Conservation (phyloP, 2,113 vertebrate genomes). For the Pimephales promelas region DNA sequence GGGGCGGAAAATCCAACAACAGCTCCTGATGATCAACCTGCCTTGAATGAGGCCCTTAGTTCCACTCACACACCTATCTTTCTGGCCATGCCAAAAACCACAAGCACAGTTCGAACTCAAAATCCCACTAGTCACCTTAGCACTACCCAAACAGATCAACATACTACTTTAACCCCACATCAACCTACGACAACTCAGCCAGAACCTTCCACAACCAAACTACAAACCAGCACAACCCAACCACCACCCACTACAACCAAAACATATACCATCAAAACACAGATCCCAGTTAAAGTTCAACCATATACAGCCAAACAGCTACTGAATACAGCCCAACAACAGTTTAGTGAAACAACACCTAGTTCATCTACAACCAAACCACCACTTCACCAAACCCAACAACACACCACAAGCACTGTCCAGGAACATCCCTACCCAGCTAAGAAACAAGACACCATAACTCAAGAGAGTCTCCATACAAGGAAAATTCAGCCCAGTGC, state of each 20-base stretch:
- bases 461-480: neutral
- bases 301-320: slow-evolving; percentile 19
- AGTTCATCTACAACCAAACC: neutral
- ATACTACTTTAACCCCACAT: neutral
- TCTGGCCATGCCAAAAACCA: slow-evolving; percentile 11
- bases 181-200: neutral
- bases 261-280: neutral
- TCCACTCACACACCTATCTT: slow-evolving; percentile 22
- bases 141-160: neutral
- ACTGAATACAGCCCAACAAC: slow-evolving; percentile 9
- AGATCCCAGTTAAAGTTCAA: neutral
- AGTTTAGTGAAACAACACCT: slow-evolving; percentile 1
- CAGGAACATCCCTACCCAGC: slow-evolving; percentile 28
- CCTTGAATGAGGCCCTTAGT: slow-evolving; percentile 28
- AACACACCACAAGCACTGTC: slow-evolving; percentile 29
- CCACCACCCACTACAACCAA: neutral
- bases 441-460: slow-evolving; percentile 21
- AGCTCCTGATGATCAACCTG: slow-evolving; percentile 39
- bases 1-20: slow-evolving; percentile 33
- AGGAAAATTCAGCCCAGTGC: slow-evolving; percentile 37
- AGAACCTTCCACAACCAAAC: neutral
- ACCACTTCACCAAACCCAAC: neutral
- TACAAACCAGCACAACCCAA: slow-evolving; percentile 19
- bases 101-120: neutral
- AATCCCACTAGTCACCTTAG: neutral